phyloP scores from a whole-genome alignment of 2,888 invertebrate species.

The Meteorus colon region DNA sequence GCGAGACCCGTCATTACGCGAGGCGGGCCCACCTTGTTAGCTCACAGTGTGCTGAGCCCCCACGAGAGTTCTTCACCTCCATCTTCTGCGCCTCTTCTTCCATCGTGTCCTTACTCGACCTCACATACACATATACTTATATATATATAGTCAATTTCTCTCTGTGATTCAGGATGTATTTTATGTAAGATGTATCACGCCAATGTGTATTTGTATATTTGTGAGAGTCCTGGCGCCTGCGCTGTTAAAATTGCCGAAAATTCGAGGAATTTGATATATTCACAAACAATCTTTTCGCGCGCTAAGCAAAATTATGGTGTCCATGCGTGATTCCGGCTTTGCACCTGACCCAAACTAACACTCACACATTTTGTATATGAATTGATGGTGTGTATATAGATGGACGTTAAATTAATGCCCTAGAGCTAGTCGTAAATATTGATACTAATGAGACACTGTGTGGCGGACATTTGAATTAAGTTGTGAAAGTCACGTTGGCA shows the following conservation, averaged over 20 bases:
- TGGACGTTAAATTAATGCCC: conserved; percentile 29
- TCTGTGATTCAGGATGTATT: conserved; percentile 65
- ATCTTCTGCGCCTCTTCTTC: neutral
- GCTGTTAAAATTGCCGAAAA: conserved; percentile 72
- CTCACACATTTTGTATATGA: neutral
- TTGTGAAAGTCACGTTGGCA: conserved; percentile 11
- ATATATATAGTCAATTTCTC: conserved; percentile 9
- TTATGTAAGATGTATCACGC: conserved; percentile 8
- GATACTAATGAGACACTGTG: conserved; percentile 27
- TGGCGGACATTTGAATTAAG: conserved; percentile 27
- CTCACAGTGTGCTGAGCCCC: conserved; percentile 64
- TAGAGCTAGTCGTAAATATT: conserved; percentile 31
- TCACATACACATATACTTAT: neutral
- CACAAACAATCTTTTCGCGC: conserved; percentile 14
- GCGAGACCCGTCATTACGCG: conserved; percentile 73
- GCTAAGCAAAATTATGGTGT: conserved; percentile 23
- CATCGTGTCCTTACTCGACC: neutral
- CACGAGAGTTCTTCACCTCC: conserved; percentile 56
- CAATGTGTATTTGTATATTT: conserved; percentile 26
- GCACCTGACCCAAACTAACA: conserved; percentile 30
- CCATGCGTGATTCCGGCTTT: conserved; percentile 35
- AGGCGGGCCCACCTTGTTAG: conserved; percentile 74
- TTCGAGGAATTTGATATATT: conserved; percentile 66
- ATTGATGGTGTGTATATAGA: neutral
- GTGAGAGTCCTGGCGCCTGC: conserved; percentile 66